Evolutionary conservation across 2,113 vertebrate genomes (phyloP).

Genomic region (Carassius carassius): DNA sequence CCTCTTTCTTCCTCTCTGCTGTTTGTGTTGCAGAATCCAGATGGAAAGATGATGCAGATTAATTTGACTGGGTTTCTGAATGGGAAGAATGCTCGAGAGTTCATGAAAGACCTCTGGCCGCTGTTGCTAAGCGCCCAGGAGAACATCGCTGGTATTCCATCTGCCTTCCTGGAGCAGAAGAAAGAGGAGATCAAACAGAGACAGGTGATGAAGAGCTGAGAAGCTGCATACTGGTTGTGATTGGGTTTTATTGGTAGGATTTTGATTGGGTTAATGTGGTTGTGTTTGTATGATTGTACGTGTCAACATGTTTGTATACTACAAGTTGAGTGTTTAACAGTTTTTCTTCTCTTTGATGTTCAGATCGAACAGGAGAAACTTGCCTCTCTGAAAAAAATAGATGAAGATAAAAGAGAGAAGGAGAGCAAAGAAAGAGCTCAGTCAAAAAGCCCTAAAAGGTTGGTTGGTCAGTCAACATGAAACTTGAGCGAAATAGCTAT

Average conservation of each 20-base stretch:
- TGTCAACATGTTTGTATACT: background rate
- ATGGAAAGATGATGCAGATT: conserved; percentile 99
- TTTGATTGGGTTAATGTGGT: background rate
- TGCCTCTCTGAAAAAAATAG: conserved; percentile 93
- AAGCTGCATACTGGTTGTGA: background rate
- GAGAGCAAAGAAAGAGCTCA: conserved; percentile 92
- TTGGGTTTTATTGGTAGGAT: background rate
- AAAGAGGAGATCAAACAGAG: conserved; percentile 99
- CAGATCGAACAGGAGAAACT: conserved; percentile 98
- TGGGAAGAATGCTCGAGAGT: conserved; percentile 98
- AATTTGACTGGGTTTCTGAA: conserved; percentile 99
- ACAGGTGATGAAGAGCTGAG: conserved; percentile 78
- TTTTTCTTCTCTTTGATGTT: background rate
- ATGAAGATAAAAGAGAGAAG: conserved; percentile 94
- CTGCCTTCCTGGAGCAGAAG: conserved; percentile 96
- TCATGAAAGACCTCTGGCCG: conserved; percentile 99
- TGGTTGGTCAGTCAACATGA: conserved; percentile 20
- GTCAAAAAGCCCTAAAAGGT: conserved; percentile 95
- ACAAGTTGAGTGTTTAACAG: background rate
- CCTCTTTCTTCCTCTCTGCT: conserved; percentile 82
- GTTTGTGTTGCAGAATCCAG: conserved; percentile 94
- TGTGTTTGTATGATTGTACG: too few relatives aligned
- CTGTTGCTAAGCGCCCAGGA: conserved; percentile 97
- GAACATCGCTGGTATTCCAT: conserved; percentile 98
- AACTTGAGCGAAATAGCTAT: background rate